Evolutionary conservation across 2,888 invertebrate genomes (phyloP), one percentile per base, ranked within the genome.

Genomic region (Drosophila mettleri): DNA sequence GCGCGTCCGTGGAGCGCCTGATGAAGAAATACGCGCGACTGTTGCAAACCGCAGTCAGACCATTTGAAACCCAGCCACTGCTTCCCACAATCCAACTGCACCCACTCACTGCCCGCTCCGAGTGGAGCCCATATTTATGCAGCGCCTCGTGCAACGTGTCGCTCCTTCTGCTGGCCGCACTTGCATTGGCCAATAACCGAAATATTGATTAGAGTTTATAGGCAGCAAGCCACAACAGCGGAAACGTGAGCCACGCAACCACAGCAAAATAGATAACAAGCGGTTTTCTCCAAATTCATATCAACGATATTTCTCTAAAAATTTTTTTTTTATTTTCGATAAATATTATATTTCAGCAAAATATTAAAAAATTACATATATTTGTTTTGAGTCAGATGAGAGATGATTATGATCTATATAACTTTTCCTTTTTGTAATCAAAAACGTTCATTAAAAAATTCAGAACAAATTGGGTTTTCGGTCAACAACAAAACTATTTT

Each of bases 121-220:
- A 52, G 55, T 46, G 64, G 49, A 48, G 49, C 65, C 57, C 58
- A 61, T 74, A 84, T 86, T 81, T 86, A 78, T 81, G 85, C 82
- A 74, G 76, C 75, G 34, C 43, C 61, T 45, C 60, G 59, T 76
- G 61, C 62, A 55, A 67, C 60, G 71, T 69, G 66, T 63, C 60
- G 64, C 49, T 24, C 9, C 41, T 54, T 61, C 43, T 51, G 43
- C 48, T 61, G 58, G 61, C 48, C 69, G 64, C 69, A 31, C 59
- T 71, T 76, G 76, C 77, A 82, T 62, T 63, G 59, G 82, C 87
- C 82, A 90, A 90, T 90, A 89, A 74, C 82, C 80, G 49, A 86
- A 88, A 82, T 89, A 88, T 90, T 90, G 89, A 88, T 88, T 89
- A 67, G 77, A 80, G 71, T 74, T 83, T 80, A 80, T 70, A 73